Base-by-base conservation (phyloP, 2,113 vertebrate species). In the Scortum barcoo region DNA sequence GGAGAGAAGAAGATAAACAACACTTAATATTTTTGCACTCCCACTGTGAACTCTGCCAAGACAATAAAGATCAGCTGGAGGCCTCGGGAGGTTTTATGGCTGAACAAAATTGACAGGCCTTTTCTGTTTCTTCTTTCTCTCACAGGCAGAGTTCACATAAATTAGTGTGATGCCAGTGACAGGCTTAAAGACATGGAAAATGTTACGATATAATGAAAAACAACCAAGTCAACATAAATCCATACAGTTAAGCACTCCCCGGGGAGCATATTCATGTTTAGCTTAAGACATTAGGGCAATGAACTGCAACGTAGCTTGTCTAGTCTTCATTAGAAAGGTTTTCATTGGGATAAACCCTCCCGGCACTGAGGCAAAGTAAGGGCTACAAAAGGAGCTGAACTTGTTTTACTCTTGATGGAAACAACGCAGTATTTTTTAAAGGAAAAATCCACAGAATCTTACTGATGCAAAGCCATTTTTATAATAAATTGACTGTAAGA, bases 11-110 rank as follows among this genome's bases (percentile, higher is more conserved):
- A 81, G 78, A 93, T 91, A 92, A 93, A 93, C 92, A 92, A 86
- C 84, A 91, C 85, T 91, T 93, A 86, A 92, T 94, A 89, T 92
- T 89, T 93, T 87, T 88, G 86, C 81, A 84, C 89, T 71, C 76
- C 81, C 74, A 62, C 70, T 65, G 75, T 54, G 78, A 88, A 61
- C 68, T 58, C 42, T 60, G 88, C 90, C 92, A 93, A 88, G 79
- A 82, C 82, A 87, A 88, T 90, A 88, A 89, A 93, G 86, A 91
- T 93, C 91, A 83, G 66, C 88, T 89, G 86, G 84, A 83, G 76
- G 73, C 61, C 68, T 86, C 61, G 14, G 81, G 87, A 72, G 80
- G 81, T 83, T 94, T 94, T 93, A 93, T 75, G 83, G 85, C 74
- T 78, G 72, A 75, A 85, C 58, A 82, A 92, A 93, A 95, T 82